Base-by-base conservation (phyloP, 2,888 invertebrate species). In the Heliconius aoede region DNA sequence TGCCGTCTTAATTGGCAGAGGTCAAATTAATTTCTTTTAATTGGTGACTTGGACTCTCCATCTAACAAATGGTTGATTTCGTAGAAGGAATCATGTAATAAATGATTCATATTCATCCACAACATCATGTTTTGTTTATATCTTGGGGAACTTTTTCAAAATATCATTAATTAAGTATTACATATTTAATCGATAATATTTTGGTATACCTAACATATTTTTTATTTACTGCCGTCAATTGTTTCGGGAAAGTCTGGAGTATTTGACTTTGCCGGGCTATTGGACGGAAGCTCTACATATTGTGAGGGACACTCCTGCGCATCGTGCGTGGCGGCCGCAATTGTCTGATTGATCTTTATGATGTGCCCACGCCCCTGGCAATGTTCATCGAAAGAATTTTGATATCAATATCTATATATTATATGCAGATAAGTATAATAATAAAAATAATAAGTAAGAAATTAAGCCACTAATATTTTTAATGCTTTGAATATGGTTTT, bases 291-390 rank as follows among this genome's bases (percentile, higher is more conserved):
- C 89, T 77, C 74, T 78, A 81, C 80, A 82, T 81, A 88, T 86
- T 89, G 89, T 89, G 87, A 83, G 88, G 90, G 91, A 85, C 93
- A 92, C 93, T 93, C 93, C 93, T 91, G 90, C 89, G 90, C 92
- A 89, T 79, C 82, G 85, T 86, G 89, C 92, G 91, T 91, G 86
- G 88, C 93, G 93, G 88, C 90, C 91, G 87, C 92, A 93, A 93
- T 94, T 94, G 94, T 90, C 91, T 91, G 93, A 93, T 92, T 93
- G 91, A 91, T 91, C 91, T 92, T 92, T 93, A 93, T 92, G 90
- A 92, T 87, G 86, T 83, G 88, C 84, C 88, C 88, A 90, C 90
- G 88, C 91, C 90, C 91, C 86, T 80, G 82, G 78, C 83, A 84
- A 85, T 84, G 81, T 81, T 83, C 81, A 86, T 85, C 84, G 82